These are phyloP conservation scores for Chironomus tepperi DNA, from an alignment of 1,140 invertebrate species.

Conservation along the genomic window DNA sequence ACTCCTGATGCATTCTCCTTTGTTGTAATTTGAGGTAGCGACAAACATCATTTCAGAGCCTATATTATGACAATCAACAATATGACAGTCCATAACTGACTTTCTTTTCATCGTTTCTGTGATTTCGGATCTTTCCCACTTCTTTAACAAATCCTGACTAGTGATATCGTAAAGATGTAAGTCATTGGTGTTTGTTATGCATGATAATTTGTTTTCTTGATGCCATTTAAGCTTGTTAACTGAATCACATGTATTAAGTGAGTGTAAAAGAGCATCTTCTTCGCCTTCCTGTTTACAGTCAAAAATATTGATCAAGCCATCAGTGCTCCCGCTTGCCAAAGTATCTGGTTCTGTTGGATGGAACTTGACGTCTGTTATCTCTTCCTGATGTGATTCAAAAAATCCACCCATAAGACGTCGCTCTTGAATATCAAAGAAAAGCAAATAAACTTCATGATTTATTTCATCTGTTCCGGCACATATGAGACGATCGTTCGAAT, in stretches of 20 bases:
- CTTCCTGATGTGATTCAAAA: conserved; percentile 76
- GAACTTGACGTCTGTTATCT: conserved; percentile 73
- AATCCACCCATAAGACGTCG: conserved; percentile 67
- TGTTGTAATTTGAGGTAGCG: conserved; percentile 49
- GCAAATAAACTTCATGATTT: conserved; percentile 59
- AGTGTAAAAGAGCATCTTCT: conserved; percentile 70
- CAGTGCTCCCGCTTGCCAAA: conserved; percentile 66
- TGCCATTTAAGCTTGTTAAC: conserved; percentile 56
- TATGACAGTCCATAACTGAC: conserved; percentile 53
- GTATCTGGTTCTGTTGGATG: conserved; percentile 59
- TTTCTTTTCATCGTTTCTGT: conserved; percentile 45
- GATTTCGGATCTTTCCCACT: conserved; percentile 43
- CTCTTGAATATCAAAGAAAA: conserved; percentile 74
- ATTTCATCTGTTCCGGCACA: conserved; percentile 67
- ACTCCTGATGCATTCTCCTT: conserved; percentile 49
- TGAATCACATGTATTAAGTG: conserved; percentile 75
- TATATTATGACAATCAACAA: conserved; percentile 48
- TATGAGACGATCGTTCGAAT: conserved; percentile 58
- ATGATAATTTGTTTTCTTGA: conserved; percentile 45
- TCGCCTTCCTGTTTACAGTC: conserved; percentile 65
- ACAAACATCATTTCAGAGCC: conserved; percentile 46
- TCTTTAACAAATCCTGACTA: conserved; percentile 47
- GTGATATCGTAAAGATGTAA: conserved; percentile 62
- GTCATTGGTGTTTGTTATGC: conserved; percentile 60
- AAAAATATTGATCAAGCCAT: conserved; percentile 81